These are phyloP conservation scores for Dryadula phaetusa DNA, from an alignment of 2,888 invertebrate genomes.

Conservation along the genomic window DNA sequence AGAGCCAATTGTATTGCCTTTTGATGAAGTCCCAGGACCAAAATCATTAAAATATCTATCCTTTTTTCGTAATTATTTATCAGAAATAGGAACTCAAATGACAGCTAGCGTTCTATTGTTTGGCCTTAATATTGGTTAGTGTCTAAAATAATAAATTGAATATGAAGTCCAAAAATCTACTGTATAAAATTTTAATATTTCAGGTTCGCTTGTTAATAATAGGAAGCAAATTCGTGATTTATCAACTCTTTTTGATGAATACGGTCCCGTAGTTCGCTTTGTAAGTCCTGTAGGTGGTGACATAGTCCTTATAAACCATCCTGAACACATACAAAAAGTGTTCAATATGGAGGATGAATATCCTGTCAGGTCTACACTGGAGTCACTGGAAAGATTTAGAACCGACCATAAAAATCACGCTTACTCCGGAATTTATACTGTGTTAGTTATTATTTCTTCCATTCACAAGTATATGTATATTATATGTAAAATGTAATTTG, in stretches of 20 bases:
- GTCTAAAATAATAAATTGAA: not conserved
- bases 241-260: conserved; percentile 75
- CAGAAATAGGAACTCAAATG: conserved; percentile 86
- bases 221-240: conserved; percentile 64
- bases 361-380: conserved; percentile 86
- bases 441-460: conserved; percentile 70
- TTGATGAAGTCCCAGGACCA: conserved; percentile 88
- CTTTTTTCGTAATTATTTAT: conserved; percentile 84
- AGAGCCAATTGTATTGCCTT: conserved; percentile 72
- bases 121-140: conserved; percentile 80
- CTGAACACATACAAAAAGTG: conserved; percentile 86
- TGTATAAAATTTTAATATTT: conserved; percentile 28
- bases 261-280: conserved; percentile 87
- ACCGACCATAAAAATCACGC: conserved; percentile 80
- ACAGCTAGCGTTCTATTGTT: conserved; percentile 80
- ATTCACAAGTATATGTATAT: no score
- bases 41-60: conserved; percentile 83
- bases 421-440: conserved; percentile 83
- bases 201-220: conserved; percentile 62
- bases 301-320: conserved; percentile 86
- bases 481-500: no score
- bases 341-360: conserved; percentile 85
- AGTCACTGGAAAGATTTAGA: conserved; percentile 87
- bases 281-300: conserved; percentile 86
- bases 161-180: not conserved